Percentiles rank a stretch among this genome's conserved stretches.
Evolutionary conservation across 92 coral and sea anemone genomes (phyloP).

Genomic region (Anthopleura xanthogrammica): DNA sequence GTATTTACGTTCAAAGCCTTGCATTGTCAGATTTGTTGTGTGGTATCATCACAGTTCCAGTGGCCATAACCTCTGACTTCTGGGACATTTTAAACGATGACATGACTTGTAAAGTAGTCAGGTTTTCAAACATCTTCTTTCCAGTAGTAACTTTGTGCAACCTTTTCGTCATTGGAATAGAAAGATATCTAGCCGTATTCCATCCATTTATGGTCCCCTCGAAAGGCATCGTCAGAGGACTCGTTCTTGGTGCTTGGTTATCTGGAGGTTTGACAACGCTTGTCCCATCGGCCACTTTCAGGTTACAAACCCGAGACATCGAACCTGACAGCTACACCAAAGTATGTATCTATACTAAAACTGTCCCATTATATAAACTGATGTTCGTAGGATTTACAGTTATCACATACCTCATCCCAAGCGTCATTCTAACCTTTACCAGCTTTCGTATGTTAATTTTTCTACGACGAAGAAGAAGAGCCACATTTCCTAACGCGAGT

Average conservation of each 20-base stretch:
- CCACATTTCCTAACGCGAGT: not conserved
- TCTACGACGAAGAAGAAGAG: not conserved
- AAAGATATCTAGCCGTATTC: not conserved
- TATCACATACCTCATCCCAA: slow-evolving; percentile 3
- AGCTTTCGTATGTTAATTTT: slow-evolving; percentile 5
- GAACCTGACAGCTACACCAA: not conserved
- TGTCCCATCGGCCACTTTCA: slow-evolving; percentile 9
- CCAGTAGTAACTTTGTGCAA: too few species aligned
- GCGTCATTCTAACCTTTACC: slow-evolving; percentile 9
- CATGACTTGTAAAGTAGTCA: too few species aligned
- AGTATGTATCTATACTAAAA: not conserved
- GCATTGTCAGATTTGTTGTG: slow-evolving; percentile 8
- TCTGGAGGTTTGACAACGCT: slow-evolving; percentile 3
- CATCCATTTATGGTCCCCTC: too few species aligned
- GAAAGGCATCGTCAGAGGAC: not conserved
- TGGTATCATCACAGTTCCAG: not conserved
- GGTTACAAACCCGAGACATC: not conserved
- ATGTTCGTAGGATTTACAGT: slow-evolving; percentile 16
- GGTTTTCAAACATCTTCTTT: too few species aligned
- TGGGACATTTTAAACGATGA: slow-evolving; percentile 5
- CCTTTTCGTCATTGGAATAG: slow-evolving; percentile 12
- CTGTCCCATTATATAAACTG: not conserved
- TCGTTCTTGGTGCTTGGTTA: slow-evolving; percentile 3
- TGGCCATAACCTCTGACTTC: not conserved
- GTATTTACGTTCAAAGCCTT: slow-evolving; percentile 16